These are phyloP conservation scores for Leucozona laternaria DNA, from an alignment of 2,888 invertebrate genomes.

Conservation along the genomic window DNA sequence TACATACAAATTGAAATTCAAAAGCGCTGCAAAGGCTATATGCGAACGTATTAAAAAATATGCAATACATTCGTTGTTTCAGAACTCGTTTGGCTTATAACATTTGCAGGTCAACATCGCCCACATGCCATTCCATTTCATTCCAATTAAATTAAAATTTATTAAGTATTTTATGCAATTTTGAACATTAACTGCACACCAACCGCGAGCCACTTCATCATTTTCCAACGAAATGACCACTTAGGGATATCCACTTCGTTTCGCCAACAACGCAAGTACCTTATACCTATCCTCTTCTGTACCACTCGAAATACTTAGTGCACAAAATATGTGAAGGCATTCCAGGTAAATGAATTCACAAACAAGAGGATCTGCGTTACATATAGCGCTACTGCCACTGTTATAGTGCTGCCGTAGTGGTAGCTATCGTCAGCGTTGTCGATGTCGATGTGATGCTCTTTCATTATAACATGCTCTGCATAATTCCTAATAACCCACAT, in stretches of 20 bases:
- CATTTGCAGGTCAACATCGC: neutral
- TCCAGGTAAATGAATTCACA: conserved; percentile 54
- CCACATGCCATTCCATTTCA: conserved; percentile 39
- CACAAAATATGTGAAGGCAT: conserved; percentile 61
- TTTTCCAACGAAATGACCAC: conserved; percentile 35
- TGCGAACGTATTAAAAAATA: too few species aligned
- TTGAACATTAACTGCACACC: conserved; percentile 43
- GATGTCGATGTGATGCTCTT: conserved; percentile 25
- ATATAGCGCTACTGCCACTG: neutral
- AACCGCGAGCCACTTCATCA: conserved; percentile 41
- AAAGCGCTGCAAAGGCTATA: too few species aligned
- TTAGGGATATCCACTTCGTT: neutral
- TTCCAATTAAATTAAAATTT: conserved; percentile 62
- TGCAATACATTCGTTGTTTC: neutral
- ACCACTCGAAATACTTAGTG: conserved; percentile 34
- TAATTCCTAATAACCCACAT: conserved; percentile 54
- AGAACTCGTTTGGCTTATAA: conserved; percentile 3
- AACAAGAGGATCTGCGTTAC: conserved; percentile 25
- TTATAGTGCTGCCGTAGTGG: too few species aligned
- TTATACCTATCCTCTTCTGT: neutral
- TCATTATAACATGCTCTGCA: conserved; percentile 39
- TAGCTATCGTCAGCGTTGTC: neutral
- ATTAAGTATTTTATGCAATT: conserved; percentile 58
- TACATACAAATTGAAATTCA: neutral
- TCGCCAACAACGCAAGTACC: neutral